These are phyloP conservation scores for Papilio gigon DNA, from an alignment of 2,888 invertebrate genomes.

Conservation along the genomic window DNA sequence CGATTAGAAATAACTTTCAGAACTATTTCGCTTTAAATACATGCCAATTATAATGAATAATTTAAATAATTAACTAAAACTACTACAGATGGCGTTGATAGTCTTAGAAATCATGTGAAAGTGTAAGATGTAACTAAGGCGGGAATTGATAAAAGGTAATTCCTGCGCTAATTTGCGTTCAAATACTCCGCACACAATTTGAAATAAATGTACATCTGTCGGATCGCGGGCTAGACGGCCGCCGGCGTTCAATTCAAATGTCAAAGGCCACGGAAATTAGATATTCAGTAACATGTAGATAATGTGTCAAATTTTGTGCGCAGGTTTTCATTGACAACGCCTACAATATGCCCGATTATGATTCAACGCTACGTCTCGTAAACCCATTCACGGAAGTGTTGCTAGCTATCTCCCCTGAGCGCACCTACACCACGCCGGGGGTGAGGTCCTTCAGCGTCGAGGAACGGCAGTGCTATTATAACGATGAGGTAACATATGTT, in stretches of 20 bases:
- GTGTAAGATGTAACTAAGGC: background rate
- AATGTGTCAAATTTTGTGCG: constrained; percentile 25
- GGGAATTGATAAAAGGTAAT: no score
- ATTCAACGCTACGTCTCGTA: constrained; percentile 83
- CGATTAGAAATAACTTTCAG: background rate
- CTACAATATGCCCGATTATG: constrained; percentile 84
- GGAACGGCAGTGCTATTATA: constrained; percentile 83
- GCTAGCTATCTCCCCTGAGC: constrained; percentile 84
- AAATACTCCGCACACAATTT: no score
- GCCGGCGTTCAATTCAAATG: no score
- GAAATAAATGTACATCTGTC: no score
- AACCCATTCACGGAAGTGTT: constrained; percentile 82
- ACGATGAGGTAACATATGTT: constrained; percentile 73
- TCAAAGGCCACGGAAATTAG: no score
- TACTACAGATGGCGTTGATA: background rate
- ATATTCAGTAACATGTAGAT: background rate
- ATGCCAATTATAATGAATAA: background rate
- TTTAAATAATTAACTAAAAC: background rate
- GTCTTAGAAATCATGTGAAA: background rate
- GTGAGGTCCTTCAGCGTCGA: constrained; percentile 74
- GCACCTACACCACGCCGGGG: constrained; percentile 83
- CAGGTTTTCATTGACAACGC: constrained; percentile 85
- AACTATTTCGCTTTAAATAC: background rate
- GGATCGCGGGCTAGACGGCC: no score
- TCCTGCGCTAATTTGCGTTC: no score